Evolutionary conservation across 2,888 invertebrate species (phyloP).

Genomic region (Thyatira batis): DNA sequence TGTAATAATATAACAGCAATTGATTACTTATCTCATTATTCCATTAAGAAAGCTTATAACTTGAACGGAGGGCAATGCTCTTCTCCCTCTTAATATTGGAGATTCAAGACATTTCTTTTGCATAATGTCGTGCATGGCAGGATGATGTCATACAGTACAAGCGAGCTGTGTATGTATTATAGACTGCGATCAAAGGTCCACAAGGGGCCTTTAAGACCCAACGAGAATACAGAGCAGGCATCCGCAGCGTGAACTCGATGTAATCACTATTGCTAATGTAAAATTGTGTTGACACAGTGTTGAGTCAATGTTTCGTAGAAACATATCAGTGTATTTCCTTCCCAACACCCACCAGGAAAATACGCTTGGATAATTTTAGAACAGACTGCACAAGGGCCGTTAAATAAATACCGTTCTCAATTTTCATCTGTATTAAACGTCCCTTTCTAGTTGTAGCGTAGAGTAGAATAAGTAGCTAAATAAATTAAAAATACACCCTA

Average conservation of each 20-base stretch:
- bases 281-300: conserved; percentile 7
- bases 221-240: conserved; percentile 1
- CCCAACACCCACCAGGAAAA: conserved; percentile 6
- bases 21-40: no score
- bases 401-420: no score
- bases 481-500: no score
- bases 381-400: not conserved
- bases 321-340: conserved; percentile 6
- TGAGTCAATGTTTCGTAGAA: conserved; percentile 41
- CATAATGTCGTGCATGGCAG: not conserved
- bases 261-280: conserved; percentile 1
- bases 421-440: no score
- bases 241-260: not conserved
- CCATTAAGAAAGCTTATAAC: no score
- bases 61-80: not conserved
- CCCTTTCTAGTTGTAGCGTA: no score
- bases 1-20: no score
- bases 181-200: conserved; percentile 4
- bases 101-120: not conserved
- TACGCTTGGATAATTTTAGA: not conserved
- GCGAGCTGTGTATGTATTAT: not conserved
- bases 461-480: no score
- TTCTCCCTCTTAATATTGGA: not conserved
- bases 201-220: not conserved
- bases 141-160: not conserved